Evolutionary conservation across 2,888 invertebrate genomes (phyloP).

Genomic region (Ramazzottius varieornatus): DNA sequence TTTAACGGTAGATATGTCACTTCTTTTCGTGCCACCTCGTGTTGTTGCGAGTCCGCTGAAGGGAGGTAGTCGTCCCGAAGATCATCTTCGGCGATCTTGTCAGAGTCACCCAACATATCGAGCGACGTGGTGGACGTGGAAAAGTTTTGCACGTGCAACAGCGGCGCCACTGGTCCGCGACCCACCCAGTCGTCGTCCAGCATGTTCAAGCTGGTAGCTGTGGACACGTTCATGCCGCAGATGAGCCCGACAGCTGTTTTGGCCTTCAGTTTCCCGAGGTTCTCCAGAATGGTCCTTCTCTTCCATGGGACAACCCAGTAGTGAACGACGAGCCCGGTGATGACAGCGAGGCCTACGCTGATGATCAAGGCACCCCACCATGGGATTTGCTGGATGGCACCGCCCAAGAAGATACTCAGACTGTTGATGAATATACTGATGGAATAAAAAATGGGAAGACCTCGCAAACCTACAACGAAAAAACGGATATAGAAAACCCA

Average conservation of each 20-base stretch:
- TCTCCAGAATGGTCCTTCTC: conserved; percentile 9
- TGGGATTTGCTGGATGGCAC: conserved; percentile 47
- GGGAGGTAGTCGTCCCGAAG: too few relatives aligned
- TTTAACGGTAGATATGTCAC: not conserved
- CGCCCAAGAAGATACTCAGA: not conserved
- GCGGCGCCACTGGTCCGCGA: not conserved
- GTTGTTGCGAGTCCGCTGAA: too few relatives aligned
- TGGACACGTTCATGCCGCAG: not conserved
- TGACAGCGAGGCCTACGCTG: conserved; percentile 37
- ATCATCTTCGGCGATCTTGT: not conserved
- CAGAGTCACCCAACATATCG: not conserved
- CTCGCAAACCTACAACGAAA: not conserved
- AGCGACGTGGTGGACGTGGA: not conserved
- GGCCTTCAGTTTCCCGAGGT: not conserved
- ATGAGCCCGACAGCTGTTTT: not conserved
- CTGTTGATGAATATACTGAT: not conserved
- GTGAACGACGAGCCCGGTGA: conserved; percentile 44
- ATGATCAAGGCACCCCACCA: conserved; percentile 48
- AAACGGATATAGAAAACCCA: too few relatives aligned
- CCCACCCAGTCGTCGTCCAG: not conserved
- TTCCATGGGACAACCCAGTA: conserved; percentile 29
- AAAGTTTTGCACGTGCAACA: too few relatives aligned
- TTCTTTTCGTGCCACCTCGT: too few relatives aligned
- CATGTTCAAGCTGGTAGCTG: not conserved
- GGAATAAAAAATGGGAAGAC: not conserved